Evolutionary conservation across 2,113 vertebrate species (phyloP), one percentile per base, ranked within the genome.

Genomic region (Podiceps cristatus): DNA sequence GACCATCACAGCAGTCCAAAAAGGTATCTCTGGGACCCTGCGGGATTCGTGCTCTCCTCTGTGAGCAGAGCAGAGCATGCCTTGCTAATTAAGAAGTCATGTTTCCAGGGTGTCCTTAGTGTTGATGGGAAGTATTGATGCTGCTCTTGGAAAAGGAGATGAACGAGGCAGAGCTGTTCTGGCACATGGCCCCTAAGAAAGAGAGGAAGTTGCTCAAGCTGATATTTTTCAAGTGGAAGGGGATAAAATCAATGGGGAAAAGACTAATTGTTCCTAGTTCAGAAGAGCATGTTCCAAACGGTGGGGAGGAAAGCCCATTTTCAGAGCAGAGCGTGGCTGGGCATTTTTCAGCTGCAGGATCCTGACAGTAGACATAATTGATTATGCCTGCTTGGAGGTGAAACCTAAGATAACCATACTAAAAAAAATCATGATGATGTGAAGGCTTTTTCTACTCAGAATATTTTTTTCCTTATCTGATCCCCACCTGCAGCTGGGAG

Each of bases 401-500:
- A 81, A 89, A 73, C 3, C 10, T 27, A 56, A 76, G 72, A 85
- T 76, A 87, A 82, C 31, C 16, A 52, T 20, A n/a, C 53, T 47
- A 55, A 82, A 92, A 88, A 87, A 59, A 67, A 42, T 58, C 6
- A 37, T 10, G 11, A 44, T 76, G 47, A 71, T 64, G 40, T 49
- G 56, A 90, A 94, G 31, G 18, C 5, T 80, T 45, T 68, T 62
- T 83, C 37, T 58, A 25, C 18, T 83, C 24, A 18, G 4, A 66
- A 3, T 78, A 5, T 15, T 62, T 93, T 77, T 71, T 28, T 11
- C 35, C 67, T 88, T 86, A 86, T 92, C 92, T 88, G 78, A 90
- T 95, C 72, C 56, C 33, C 86, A 88, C 90, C 81, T 88, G 90
- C 83, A 92, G 79, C 68, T 95, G 83, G 72, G 92, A 83, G 52